phyloP scores from a whole-genome alignment of 37 sponge, comb jelly and placozoan genomes.

The Cladorhizidae sp. region DNA sequence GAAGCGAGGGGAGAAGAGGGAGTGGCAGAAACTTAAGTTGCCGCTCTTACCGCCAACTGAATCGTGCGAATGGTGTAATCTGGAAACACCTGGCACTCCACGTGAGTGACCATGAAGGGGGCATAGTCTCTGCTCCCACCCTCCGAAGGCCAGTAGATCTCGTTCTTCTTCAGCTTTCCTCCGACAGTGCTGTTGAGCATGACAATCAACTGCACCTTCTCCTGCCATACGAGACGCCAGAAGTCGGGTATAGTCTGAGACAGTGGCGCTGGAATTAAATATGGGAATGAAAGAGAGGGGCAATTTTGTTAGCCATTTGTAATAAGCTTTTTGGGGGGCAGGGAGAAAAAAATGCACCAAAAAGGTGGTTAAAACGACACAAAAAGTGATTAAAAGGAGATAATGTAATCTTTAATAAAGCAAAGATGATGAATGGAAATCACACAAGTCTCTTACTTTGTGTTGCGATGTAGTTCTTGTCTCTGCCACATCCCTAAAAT shows the following conservation, averaged over 20 bases:
- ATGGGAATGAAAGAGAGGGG: too few species aligned
- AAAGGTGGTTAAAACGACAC: too few species aligned
- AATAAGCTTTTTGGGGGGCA: too few species aligned
- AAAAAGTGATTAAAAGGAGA: too few species aligned
- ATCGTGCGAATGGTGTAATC: slow-evolving; percentile 32
- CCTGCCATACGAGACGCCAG: slow-evolving; percentile 57
- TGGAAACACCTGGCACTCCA: slow-evolving; percentile 38
- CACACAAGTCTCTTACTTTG: too few species aligned
- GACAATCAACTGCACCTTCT: slow-evolving; percentile 38
- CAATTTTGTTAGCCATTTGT: too few species aligned
- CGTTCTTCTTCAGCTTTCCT: slow-evolving; percentile 31
- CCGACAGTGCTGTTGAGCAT: slow-evolving; percentile 49
- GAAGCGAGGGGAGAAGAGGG: neutral
- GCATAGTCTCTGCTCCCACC: slow-evolving; percentile 18
- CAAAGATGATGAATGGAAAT: too few species aligned
- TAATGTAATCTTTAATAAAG: too few species aligned
- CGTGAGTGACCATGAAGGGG: slow-evolving; percentile 28
- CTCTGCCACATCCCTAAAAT: slow-evolving; percentile 26
- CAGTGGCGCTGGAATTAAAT: slow-evolving; percentile 8
- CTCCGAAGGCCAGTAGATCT: slow-evolving; percentile 56
- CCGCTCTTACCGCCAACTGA: slow-evolving; percentile 5
- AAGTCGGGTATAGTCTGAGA: slow-evolving; percentile 29
- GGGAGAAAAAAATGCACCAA: too few species aligned
- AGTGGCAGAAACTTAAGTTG: too few species aligned
- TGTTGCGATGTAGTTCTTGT: slow-evolving; percentile 30